phyloP scores from a whole-genome alignment of 1,140 invertebrate species.

The Drosophila saltans region DNA sequence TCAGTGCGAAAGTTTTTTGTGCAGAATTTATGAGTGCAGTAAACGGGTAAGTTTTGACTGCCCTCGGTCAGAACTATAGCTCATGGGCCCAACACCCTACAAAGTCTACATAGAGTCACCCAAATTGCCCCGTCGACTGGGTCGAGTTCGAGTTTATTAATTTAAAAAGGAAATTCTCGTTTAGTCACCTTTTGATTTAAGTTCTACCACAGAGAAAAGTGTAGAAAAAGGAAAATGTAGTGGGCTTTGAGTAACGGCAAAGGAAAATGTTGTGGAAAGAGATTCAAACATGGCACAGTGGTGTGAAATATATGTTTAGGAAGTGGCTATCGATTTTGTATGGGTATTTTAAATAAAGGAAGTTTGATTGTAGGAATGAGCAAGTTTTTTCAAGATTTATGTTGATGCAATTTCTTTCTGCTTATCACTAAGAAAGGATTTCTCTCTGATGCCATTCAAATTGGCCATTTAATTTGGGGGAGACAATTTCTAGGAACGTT shows the following conservation, averaged over 20 bases:
- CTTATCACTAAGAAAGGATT: too few species aligned
- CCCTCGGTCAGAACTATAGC: slow-evolving; percentile 28
- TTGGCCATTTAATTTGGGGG: too few species aligned
- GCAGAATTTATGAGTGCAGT: slow-evolving; percentile 72
- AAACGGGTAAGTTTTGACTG: slow-evolving; percentile 71
- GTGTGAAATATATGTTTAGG: background rate
- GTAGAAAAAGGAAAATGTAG: slow-evolving; percentile 16
- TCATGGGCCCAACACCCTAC: slow-evolving; percentile 22
- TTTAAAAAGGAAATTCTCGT: slow-evolving; percentile 82
- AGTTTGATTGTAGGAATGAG: too few species aligned
- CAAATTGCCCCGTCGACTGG: slow-evolving; percentile 36
- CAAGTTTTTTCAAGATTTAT: too few species aligned
- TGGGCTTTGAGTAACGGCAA: slow-evolving; percentile 34
- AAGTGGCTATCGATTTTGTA: background rate
- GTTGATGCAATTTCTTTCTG: too few species aligned
- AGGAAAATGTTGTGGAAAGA: slow-evolving; percentile 25
- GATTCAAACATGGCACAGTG: slow-evolving; percentile 40
- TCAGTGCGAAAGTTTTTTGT: slow-evolving; percentile 67
- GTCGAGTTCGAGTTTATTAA: slow-evolving; percentile 71
- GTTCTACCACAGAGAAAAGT: slow-evolving; percentile 28
- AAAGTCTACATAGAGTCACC: background rate
- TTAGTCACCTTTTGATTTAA: slow-evolving; percentile 83
- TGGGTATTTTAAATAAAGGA: too few species aligned
- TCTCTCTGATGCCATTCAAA: too few species aligned
- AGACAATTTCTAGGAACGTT: too few species aligned